These are phyloP conservation scores for Diarsia dahlii DNA, from an alignment of 2,888 invertebrate genomes.

Conservation along the genomic window DNA sequence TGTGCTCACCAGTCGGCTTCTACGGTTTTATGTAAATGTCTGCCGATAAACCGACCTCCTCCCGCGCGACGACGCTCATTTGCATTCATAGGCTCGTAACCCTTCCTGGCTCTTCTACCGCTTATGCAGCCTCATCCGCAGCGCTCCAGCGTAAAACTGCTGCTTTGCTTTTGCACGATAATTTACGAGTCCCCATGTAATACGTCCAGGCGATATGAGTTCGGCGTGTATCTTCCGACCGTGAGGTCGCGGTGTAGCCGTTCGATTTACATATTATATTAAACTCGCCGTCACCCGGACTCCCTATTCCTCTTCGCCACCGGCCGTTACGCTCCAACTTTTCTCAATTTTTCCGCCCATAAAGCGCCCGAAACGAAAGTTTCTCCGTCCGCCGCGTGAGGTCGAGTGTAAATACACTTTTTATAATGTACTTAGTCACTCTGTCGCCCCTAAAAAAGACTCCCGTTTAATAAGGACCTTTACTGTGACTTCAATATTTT, in stretches of 20 bases:
- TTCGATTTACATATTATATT: slow-evolving; percentile 91
- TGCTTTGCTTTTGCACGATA: slow-evolving; percentile 87
- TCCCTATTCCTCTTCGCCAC: slow-evolving; percentile 84
- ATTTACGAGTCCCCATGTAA: slow-evolving; percentile 89
- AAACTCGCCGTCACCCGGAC: slow-evolving; percentile 83
- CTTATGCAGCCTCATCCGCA: slow-evolving; percentile 82
- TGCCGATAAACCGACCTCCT: slow-evolving; percentile 86
- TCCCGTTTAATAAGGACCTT: slow-evolving; percentile 82
- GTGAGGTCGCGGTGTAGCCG: slow-evolving; percentile 86
- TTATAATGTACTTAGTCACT: slow-evolving; percentile 89
- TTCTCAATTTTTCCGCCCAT: slow-evolving; percentile 91
- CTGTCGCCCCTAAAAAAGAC: slow-evolving; percentile 81
- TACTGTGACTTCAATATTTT: slow-evolving; percentile 40
- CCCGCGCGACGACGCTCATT: slow-evolving; percentile 86
- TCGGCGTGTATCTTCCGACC: slow-evolving; percentile 82
- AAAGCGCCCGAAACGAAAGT: slow-evolving; percentile 89
- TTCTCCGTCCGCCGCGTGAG: slow-evolving; percentile 87
- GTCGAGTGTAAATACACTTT: slow-evolving; percentile 90
- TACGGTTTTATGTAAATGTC: slow-evolving; percentile 88
- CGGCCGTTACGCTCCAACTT: slow-evolving; percentile 90
- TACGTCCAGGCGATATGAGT: slow-evolving; percentile 88
- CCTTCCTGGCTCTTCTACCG: slow-evolving; percentile 86
- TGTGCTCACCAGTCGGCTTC: slow-evolving; percentile 80
- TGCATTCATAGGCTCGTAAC: slow-evolving; percentile 91
- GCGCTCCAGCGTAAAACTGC: slow-evolving; percentile 83